These are phyloP conservation scores for Diarsia mendica DNA, from an alignment of 2,888 invertebrate genomes.

Conservation along the genomic window DNA sequence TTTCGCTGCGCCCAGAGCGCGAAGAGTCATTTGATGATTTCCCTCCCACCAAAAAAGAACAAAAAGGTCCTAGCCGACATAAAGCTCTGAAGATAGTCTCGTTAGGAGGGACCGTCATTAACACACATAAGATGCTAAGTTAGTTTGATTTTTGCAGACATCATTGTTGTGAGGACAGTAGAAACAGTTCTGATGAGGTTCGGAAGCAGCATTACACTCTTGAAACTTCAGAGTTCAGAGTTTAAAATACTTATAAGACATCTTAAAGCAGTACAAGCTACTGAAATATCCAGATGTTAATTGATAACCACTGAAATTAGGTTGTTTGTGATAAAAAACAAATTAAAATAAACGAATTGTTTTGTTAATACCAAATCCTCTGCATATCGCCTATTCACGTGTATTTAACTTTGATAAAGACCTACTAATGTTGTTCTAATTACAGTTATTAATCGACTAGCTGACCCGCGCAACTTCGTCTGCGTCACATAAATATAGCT, in stretches of 20 bases:
- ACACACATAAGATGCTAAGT: not conserved
- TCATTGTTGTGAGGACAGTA: not conserved
- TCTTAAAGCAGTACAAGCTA: not conserved
- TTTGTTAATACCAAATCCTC: not conserved
- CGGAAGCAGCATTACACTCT: not conserved
- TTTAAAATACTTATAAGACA: not conserved
- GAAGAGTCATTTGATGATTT: too few relatives aligned
- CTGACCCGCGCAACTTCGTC: too few relatives aligned
- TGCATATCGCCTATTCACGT: not conserved
- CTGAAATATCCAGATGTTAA: too few relatives aligned
- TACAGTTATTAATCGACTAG: slow-evolving; percentile 5
- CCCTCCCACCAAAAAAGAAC: too few relatives aligned
- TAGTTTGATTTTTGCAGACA: not conserved
- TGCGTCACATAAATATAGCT: too few relatives aligned
- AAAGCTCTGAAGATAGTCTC: not conserved
- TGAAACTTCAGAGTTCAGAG: not conserved
- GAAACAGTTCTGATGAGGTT: not conserved
- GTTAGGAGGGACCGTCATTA: not conserved
- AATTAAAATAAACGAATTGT: not conserved
- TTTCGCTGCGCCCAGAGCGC: too few relatives aligned
- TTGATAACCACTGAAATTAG: not conserved
- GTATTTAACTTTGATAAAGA: slow-evolving; percentile 7
- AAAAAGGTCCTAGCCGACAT: not conserved
- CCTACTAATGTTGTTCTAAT: not conserved
- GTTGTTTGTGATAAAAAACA: not conserved